phyloP scores from a whole-genome alignment of 2,888 invertebrate species.

The Lithophane ornitopus region DNA sequence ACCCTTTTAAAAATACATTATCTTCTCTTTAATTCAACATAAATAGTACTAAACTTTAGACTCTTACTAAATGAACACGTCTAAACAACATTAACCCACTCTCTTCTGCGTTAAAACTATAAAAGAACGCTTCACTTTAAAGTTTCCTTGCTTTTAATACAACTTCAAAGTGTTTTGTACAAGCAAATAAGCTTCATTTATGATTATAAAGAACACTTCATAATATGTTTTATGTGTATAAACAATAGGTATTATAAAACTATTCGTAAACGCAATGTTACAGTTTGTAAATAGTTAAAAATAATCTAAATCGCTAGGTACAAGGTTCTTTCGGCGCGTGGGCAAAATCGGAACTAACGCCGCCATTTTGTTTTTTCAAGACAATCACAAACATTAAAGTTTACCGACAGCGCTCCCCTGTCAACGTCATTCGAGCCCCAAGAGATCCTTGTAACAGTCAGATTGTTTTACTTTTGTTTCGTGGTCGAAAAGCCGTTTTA shows the following conservation, averaged over 20 bases:
- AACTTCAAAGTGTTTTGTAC: constrained; percentile 44
- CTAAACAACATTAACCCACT: constrained; percentile 60
- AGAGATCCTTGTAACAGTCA: not conserved
- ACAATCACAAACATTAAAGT: not conserved
- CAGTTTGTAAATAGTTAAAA: not conserved
- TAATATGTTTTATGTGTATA: not conserved
- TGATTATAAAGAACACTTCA: constrained; percentile 14
- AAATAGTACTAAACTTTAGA: constrained; percentile 11
- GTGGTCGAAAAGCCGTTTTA: not conserved
- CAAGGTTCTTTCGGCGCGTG: not conserved
- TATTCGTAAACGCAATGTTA: not conserved
- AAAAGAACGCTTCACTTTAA: constrained; percentile 32
- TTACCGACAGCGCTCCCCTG: not conserved
- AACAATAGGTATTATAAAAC: not conserved
- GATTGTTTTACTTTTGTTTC: not conserved
- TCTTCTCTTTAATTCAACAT: constrained; percentile 2
- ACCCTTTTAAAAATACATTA: constrained; percentile 17
- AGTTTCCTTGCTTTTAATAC: constrained; percentile 25
- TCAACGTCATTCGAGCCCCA: not conserved
- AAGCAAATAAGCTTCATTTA: constrained; percentile 19
- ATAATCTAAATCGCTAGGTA: not conserved
- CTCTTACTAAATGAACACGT: constrained; percentile 26
- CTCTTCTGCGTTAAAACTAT: constrained; percentile 28
- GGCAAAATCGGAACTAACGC: not conserved
- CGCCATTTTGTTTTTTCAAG: not conserved